Conservation (phyloP, 1,140 invertebrate species). For the Aleiodes sp. region DNA sequence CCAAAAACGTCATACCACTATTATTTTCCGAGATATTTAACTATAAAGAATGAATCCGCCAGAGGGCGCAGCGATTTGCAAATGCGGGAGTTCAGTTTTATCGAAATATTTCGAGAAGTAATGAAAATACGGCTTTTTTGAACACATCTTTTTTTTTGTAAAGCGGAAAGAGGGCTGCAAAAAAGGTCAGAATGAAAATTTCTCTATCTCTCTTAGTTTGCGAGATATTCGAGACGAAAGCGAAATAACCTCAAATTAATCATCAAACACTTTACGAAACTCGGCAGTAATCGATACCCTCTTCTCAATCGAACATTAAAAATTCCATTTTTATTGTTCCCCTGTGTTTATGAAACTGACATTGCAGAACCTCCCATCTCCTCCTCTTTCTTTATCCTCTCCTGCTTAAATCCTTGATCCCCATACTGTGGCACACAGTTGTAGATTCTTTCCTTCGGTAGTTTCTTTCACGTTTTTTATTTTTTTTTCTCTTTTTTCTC, state of each 20-base stretch:
- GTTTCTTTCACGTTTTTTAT: not conserved
- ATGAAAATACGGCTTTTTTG: no score
- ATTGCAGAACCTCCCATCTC: not conserved
- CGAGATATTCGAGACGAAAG: no score
- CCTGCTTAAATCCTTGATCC: not conserved
- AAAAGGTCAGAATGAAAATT: no score
- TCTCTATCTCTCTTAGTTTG: no score
- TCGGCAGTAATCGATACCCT: conserved; percentile 29
- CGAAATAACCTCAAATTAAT: not conserved
- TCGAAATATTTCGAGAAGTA: no score
- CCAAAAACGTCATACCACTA: no score
- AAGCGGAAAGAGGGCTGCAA: no score
- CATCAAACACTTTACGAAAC: conserved; percentile 21
- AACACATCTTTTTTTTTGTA: no score
- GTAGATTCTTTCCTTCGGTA: conserved; percentile 15
- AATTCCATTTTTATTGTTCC: not conserved
- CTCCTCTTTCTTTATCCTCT: conserved; percentile 8
- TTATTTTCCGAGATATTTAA: no score
- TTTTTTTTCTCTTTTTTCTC: not conserved
- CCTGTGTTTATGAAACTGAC: conserved; percentile 8
- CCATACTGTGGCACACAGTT: conserved; percentile 28
- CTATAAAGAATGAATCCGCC: no score
- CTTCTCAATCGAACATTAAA: conserved; percentile 32
- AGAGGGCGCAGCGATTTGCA: no score
- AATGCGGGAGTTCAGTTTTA: no score